Evolutionary conservation across 2,113 vertebrate species (phyloP).

Genomic region (Ophthalmotilapia sp.): DNA sequence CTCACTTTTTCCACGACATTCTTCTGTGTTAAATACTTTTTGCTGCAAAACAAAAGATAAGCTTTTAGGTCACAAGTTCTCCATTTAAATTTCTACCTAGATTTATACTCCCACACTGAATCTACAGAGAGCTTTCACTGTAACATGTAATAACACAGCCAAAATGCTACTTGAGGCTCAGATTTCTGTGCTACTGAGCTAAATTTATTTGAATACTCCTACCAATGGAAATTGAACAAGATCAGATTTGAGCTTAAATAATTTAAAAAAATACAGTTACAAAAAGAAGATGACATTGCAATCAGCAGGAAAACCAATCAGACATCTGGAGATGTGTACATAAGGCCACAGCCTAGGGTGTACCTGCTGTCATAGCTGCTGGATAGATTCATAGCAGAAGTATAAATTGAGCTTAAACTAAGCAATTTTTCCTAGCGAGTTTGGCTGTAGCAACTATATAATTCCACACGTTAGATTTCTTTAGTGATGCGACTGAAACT

Average conservation of each 20-base stretch:
- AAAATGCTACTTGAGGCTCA: not conserved
- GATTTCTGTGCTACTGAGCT: not conserved
- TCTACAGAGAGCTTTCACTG: not conserved
- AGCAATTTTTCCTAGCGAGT: not conserved
- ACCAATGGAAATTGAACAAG: not conserved
- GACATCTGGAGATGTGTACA: not conserved
- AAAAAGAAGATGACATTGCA: not conserved
- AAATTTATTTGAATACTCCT: not conserved
- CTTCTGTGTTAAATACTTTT: slow-evolving; percentile 97
- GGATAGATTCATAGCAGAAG: not conserved
- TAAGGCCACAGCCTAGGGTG: not conserved
- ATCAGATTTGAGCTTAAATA: not conserved
- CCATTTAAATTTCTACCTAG: not conserved
- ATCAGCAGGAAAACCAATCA: not conserved
- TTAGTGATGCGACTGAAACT: not conserved
- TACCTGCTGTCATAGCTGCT: not conserved
- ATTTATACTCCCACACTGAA: not conserved
- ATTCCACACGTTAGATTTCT: not conserved
- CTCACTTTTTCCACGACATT: slow-evolving; percentile 99
- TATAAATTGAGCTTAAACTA: not conserved
- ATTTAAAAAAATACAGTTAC: rapidly evolving
- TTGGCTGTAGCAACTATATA: not conserved
- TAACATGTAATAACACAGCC: not conserved
- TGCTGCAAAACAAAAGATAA: slow-evolving; percentile 70
- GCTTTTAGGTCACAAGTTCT: not conserved